phyloP scores from a whole-genome alignment of 2,888 invertebrate species.

The Ormyrus nitidulus region DNA sequence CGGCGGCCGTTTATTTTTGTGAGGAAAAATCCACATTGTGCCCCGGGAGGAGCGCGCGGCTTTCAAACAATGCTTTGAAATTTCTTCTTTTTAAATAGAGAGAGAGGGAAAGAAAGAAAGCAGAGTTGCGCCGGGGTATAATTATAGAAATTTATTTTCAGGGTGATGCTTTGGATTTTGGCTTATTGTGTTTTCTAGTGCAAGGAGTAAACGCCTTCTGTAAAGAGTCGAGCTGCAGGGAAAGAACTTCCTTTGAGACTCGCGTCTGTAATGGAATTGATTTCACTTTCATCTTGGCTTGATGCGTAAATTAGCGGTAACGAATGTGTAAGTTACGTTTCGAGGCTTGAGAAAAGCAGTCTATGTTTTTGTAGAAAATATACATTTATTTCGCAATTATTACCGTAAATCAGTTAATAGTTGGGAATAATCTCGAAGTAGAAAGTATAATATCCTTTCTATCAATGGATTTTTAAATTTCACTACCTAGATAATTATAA shows the following conservation, averaged over 20 bases:
- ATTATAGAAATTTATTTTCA: constrained; percentile 31
- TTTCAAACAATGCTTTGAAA: constrained; percentile 37
- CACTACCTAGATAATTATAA: background rate
- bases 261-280: background rate
- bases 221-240: background rate
- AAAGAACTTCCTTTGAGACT: too few relatives aligned
- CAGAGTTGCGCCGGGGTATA: background rate
- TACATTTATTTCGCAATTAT: constrained; percentile 13
- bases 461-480: background rate
- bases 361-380: background rate
- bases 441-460: constrained; percentile 12
- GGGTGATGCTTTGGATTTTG: background rate
- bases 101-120: too few relatives aligned
- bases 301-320: background rate
- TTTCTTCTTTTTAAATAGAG: too few relatives aligned
- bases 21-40: constrained; percentile 13
- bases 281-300: constrained; percentile 11
- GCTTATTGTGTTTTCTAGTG: constrained; percentile 1
- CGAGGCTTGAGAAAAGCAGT: background rate
- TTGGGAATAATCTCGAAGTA: background rate
- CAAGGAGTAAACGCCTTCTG: background rate
- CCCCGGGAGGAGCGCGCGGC: background rate
- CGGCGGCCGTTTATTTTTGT: constrained; percentile 9
- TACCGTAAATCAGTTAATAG: background rate
- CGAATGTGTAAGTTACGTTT: background rate